Evolutionary conservation across 2,797 vertebrate genomes (phyloP), one percentile per base, ranked within the genome.

Genomic region (Melanotaenia nigrans): DNA sequence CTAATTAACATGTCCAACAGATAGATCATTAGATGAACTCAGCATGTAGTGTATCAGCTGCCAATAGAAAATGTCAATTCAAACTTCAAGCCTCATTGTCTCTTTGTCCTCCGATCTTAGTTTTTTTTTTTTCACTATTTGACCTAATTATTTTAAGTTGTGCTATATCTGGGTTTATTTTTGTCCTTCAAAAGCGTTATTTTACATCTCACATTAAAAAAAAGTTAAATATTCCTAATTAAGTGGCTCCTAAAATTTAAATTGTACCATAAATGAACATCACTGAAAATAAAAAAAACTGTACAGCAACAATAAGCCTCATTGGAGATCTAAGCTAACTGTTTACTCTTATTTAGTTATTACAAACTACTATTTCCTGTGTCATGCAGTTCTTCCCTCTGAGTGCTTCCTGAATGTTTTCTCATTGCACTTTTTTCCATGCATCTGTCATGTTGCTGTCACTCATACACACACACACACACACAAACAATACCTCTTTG

Each of bases 1-100:
- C 77, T 89, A 83, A 92, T 92, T 85, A 87, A 66, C 85, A 87
- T 82, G 78, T 87, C 86, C 89, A 86, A 84, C 80, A 88, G 69
- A 87, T 56, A n/a, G 75, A 87, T 90, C 69, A 65, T 81, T 91
- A 85, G 89, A 92, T 90, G 86, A 91, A 90, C 86, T 59, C 75
- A 80, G 87, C 75, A 75, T 78, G 79, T 71, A 57, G 38, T 36
- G 57, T 10, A 3, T 85, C 79, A 68, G 84, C 79, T 75, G 79
- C 78, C 85, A 69, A 61, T 45, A 71, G 45, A 81, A 86, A 79
- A 85, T 75, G 69, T 82, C 75, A 85, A 63, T 79, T 87, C 60
- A 80, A 78, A 78, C 77, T 42, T 84, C 67, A 61, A 64, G 56
- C 57, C 36, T 67, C 22, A 8, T 24, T 40, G 20, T 35, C 42